A percentile compares a stretch with the other conserved stretches of the same genome.
These are phyloP conservation scores for Sebastes trivittatus DNA, from an alignment of 2,797 vertebrate genomes.

Conservation along the genomic window DNA sequence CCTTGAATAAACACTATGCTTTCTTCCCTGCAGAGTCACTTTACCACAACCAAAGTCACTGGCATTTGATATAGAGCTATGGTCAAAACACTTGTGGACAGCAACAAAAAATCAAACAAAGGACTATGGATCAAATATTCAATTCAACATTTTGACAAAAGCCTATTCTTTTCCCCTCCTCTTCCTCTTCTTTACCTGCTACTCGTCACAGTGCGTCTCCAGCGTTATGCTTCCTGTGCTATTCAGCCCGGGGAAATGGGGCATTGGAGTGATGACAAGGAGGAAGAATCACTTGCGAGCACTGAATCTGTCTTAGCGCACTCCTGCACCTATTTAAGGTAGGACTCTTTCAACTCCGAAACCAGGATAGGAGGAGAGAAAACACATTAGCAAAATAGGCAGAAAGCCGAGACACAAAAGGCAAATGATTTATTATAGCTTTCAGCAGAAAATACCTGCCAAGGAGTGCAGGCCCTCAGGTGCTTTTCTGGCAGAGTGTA, in stretches of 20 bases:
- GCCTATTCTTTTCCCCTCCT: not conserved
- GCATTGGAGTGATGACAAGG: constrained; percentile 78
- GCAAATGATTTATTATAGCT: constrained; percentile 82
- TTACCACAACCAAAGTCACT: constrained; percentile 64
- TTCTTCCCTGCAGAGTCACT: constrained; percentile 63
- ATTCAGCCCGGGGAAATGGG: constrained; percentile 74
- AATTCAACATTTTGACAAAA: constrained; percentile 28
- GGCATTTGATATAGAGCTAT: constrained; percentile 58
- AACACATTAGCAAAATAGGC: constrained; percentile 75
- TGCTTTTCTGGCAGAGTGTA: constrained; percentile 63
- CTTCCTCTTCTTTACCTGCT: constrained; percentile 39
- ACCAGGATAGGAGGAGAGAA: constrained; percentile 57
- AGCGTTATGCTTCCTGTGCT: constrained; percentile 52
- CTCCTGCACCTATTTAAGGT: constrained; percentile 59
- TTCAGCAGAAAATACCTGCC: constrained; percentile 78
- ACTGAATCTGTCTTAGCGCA: constrained; percentile 52
- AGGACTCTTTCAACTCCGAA: constrained; percentile 69
- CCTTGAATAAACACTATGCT: constrained; percentile 72
- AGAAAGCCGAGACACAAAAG: constrained; percentile 74
- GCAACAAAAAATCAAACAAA: constrained; percentile 48
- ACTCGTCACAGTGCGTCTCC: constrained; percentile 36
- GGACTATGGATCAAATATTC: constrained; percentile 44
- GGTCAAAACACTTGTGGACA: constrained; percentile 68
- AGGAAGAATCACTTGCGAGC: constrained; percentile 60
- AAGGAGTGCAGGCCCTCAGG: constrained; percentile 70